A percentile compares a stretch with the other conserved stretches of the same genome.
phyloP scores from a whole-genome alignment of 53 echinoderm and acorn worm species.

The Apostichopus leukothele region DNA sequence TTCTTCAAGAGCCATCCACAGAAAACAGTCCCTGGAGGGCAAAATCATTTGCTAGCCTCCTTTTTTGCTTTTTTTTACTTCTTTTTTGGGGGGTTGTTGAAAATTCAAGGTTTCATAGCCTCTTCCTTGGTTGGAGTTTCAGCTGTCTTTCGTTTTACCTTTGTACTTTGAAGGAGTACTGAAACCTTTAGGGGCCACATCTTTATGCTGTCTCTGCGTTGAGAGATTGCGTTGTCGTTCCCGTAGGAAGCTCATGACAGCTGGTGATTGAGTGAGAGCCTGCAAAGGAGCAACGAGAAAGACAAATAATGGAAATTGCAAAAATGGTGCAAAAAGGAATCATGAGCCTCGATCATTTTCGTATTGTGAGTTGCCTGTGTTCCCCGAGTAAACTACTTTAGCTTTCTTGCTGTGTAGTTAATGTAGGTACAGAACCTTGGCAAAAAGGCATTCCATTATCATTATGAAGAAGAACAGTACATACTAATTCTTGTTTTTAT shows the following conservation, averaged over 20 bases:
- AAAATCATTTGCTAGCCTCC: background rate
- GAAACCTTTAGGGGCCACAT: conserved; percentile 13
- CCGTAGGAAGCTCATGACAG: conserved; percentile 48
- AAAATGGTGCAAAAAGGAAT: background rate
- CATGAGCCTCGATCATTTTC: background rate
- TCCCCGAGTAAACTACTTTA: too few species aligned
- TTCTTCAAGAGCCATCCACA: background rate
- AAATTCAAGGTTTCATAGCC: background rate
- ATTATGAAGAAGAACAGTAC: too few species aligned
- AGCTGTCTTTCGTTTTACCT: conserved; percentile 21
- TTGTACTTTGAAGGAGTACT: conserved; percentile 31
- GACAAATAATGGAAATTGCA: background rate
- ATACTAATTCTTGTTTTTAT: too few species aligned
- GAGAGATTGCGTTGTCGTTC: conserved; percentile 46
- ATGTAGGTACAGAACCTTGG: too few species aligned
- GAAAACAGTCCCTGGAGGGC: conserved; percentile 6
- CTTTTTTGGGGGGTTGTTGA: background rate
- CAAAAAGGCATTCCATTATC: too few species aligned
- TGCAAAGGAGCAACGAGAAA: background rate
- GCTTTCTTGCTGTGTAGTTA: too few species aligned
- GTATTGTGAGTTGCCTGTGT: background rate
- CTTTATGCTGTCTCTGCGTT: conserved; percentile 51
- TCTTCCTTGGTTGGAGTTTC: background rate
- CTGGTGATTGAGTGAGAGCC: conserved; percentile 52
- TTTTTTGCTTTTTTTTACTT: too few species aligned